These are phyloP conservation scores for Tupaia chinensis DNA, from an alignment of 2,113 vertebrate genomes.

Conservation along the genomic window DNA sequence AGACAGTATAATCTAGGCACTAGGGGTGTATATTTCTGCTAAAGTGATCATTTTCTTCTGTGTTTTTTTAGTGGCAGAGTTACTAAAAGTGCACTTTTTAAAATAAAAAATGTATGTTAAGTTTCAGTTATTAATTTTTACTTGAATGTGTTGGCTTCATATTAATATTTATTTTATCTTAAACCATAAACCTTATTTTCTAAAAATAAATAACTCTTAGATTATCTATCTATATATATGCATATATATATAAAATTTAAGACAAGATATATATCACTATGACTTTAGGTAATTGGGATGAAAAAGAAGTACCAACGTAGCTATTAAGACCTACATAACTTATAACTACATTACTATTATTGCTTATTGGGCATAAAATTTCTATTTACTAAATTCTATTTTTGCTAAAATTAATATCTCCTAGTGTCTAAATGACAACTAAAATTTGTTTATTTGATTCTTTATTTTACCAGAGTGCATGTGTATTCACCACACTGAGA, in stretches of 20 bases:
- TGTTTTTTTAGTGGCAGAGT: not conserved
- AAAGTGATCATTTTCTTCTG: not conserved
- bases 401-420: not conserved
- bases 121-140: not conserved
- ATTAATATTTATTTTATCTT: not conserved
- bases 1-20: not conserved
- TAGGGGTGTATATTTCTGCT: not conserved
- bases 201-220: not conserved
- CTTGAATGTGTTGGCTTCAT: not conserved
- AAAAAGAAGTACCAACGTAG: not conserved
- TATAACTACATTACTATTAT: not conserved
- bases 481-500: too few relatives aligned
- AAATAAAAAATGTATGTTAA: not conserved
- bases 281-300: not conserved
- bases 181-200: not conserved
- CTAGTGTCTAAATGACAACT: not conserved
- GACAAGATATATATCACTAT: not conserved
- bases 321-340: not conserved
- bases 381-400: not conserved
- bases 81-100: not conserved
- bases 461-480: too few relatives aligned
- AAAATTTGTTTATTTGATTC: too few relatives aligned
- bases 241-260: not conserved
- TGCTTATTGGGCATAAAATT: not conserved
- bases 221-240: not conserved